Conservation (phyloP, 2,797 vertebrate genomes). For the Fringilla coelebs region DNA sequence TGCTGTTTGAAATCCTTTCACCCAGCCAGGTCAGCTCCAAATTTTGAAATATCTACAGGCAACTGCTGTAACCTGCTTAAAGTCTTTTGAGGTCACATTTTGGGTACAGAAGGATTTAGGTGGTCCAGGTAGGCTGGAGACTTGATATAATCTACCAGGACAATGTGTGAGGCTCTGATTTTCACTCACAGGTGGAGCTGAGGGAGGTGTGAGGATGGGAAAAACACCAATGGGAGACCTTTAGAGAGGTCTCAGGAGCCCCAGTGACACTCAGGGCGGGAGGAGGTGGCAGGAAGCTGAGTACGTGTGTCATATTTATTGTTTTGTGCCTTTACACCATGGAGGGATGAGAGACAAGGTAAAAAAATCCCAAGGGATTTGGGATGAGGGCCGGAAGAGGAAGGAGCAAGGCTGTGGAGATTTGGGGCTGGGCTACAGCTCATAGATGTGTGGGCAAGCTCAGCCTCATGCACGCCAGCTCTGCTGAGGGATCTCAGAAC, state of each 20-base stretch:
- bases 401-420: not conserved
- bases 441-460: not conserved
- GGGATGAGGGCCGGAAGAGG: not conserved
- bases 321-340: fast-evolving
- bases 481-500: not conserved
- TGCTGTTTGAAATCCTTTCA: not conserved
- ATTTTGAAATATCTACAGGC: not conserved
- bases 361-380: not conserved
- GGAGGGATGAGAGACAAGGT: not conserved
- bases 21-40: not conserved
- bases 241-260: not conserved
- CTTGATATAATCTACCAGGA: not conserved
- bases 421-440: not conserved
- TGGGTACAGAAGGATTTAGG: not conserved
- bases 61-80: not conserved
- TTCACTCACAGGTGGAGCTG: not conserved
- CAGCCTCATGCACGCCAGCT: not conserved
- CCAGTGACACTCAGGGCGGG: not conserved
- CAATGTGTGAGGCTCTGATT: fast-evolving
- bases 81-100: not conserved
- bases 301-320: fast-evolving
- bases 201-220: not conserved
- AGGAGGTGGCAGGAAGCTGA: not conserved
- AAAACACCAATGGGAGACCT: not conserved
- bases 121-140: not conserved